Base-by-base conservation (phyloP, 2,113 vertebrate genomes). In the Penelope pileata region DNA sequence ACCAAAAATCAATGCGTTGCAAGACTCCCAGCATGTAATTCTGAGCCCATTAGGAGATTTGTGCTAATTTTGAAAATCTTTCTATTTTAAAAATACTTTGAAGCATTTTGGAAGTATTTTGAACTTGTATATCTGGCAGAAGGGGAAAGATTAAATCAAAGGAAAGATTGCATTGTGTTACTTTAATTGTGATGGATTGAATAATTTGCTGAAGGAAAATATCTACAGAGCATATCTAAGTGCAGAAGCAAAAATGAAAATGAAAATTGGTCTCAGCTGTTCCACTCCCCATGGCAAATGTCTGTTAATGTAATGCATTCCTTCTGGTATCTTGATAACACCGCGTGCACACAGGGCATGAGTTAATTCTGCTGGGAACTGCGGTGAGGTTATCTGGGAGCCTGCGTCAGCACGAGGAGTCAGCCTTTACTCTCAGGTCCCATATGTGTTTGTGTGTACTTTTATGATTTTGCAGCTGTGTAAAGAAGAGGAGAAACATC, bases 171-270 rank as follows among this genome's bases (percentile, higher is more conserved):
- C 77, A 67, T 89, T 79, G 58, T 90, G 79, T 96, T 93, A 32
- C 79, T 90, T 83, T 78, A 91, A 86, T 90, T 86, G 73, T 94
- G 90, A 93, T 86, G 88, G 73, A 94, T 88, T 62, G 82, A 95
- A 63, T 70, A 6, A 18, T 91, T 92, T 87, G 82, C 67, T 56
- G 69, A 88, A 90, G 93, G 83, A 90, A 90, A 88, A 72, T 58
- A 91, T 90, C 90, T 87, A 47, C 85, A 86, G 88, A 91, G 64
- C 43, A 12, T 74, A 64, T 69, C 51, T 62, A 58, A 91, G 77
- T 82, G 80, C 64, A 88, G 86, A 86, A 79, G 64, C 56, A 48
- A 82, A 92, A 83, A 67, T 59, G 53, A 59, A 60, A 76, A 29
- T 32, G 78, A 86, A 87, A 90, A 64, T 45, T 29, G 36, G 30